Percentiles rank a stretch among this genome's conserved stretches.
These are phyloP conservation scores for Phainopepla nitens DNA, from an alignment of 2,113 vertebrate species.

Conservation along the genomic window DNA sequence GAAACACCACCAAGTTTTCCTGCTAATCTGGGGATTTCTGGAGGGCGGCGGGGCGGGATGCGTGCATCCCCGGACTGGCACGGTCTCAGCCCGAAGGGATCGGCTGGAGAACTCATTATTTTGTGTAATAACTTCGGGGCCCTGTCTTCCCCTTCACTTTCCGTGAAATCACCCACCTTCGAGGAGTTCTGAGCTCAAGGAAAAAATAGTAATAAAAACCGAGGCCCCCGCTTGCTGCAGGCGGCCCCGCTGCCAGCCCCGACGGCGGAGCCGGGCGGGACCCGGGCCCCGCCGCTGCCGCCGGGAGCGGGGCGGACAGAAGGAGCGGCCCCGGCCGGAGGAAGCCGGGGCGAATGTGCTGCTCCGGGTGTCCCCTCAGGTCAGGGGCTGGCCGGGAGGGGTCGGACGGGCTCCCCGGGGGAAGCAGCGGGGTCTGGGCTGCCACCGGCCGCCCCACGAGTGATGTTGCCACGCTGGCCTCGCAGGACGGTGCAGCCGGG, in stretches of 20 bases:
- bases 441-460: background rate
- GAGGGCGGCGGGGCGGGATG: background rate
- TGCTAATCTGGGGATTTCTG: background rate
- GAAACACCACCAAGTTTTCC: background rate
- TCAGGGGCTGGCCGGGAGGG: no score
- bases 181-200: background rate
- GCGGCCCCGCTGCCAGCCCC: background rate
- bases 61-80: background rate
- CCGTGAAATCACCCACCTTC: background rate
- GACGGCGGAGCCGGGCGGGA: background rate
- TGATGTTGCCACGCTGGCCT: background rate
- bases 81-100: background rate
- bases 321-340: background rate
- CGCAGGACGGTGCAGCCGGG: background rate
- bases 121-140: constrained; percentile 40
- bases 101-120: constrained; percentile 52
- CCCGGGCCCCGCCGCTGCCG: background rate
- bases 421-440: no score
- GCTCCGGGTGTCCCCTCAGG: background rate
- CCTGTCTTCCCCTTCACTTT: background rate
- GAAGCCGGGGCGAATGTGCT: fast-evolving
- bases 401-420: background rate
- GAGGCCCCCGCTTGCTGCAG: background rate
- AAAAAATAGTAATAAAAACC: background rate
- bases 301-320: background rate